Conservation (phyloP, 2,113 vertebrate species). For the Proteles cristata region DNA sequence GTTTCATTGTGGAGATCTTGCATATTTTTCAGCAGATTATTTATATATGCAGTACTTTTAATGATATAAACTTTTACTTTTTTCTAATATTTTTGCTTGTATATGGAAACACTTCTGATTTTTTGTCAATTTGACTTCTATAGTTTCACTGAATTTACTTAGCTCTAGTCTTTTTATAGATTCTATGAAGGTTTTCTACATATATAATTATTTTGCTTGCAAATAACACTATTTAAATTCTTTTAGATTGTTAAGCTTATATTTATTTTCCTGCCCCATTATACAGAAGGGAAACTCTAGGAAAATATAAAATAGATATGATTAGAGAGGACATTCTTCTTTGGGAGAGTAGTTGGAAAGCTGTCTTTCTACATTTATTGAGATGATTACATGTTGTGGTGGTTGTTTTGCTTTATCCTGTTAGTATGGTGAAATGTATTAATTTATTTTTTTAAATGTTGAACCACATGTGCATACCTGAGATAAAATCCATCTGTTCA, state of each 20-base stretch:
- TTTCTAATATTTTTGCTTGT: neutral
- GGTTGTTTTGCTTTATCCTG: neutral
- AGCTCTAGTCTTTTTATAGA: neutral
- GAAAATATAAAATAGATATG: slow-evolving; percentile 13
- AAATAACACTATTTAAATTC: neutral
- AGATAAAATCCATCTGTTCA: neutral
- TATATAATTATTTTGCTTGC: neutral
- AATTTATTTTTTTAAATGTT: neutral
- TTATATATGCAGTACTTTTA: neutral
- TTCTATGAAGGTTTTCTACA: neutral
- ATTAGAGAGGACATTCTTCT: neutral
- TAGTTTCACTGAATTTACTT: neutral
- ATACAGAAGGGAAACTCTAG: neutral
- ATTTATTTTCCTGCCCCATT: neutral
- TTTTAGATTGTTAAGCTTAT: neutral
- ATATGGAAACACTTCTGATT: neutral
- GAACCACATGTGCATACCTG: neutral
- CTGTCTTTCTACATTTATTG: neutral
- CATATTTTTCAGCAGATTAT: neutral
- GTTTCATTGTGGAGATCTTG: neutral
- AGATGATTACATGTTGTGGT: neutral
- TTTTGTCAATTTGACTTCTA: neutral
- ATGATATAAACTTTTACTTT: neutral
- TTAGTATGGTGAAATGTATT: neutral
- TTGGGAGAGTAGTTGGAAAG: neutral